A percentile compares a stretch with the other conserved stretches of the same genome.
phyloP scores from a whole-genome alignment of 2,888 invertebrate species.

The Synergus gifuensis region DNA sequence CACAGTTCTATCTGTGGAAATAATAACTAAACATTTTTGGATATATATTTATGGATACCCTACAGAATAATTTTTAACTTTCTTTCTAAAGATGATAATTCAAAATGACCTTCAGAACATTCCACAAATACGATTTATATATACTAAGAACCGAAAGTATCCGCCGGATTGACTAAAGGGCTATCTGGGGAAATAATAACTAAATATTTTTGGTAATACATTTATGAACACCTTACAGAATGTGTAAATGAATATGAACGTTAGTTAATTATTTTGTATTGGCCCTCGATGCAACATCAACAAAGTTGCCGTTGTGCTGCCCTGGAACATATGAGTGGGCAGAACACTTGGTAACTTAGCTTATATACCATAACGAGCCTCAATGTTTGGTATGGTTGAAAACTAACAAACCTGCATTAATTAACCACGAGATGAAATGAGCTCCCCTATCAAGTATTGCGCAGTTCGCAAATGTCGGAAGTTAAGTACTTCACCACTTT shows the following conservation, averaged over 20 bases:
- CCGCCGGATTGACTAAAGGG: no score
- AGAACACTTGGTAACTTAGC: conserved; percentile 23
- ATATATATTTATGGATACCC: no score
- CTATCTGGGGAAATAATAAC: no score
- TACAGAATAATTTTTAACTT: no score
- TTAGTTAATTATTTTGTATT: background rate
- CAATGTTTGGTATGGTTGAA: conserved; percentile 49
- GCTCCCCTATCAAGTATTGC: conserved; percentile 29
- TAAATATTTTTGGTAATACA: no score
- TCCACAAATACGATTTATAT: no score
- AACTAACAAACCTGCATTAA: conserved; percentile 68
- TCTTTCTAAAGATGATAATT: no score
- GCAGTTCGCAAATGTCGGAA: background rate
- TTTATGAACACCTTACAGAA: no score
- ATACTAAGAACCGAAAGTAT: no score
- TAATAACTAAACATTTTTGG: no score
- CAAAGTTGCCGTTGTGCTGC: conserved; percentile 41
- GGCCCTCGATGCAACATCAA: background rate
- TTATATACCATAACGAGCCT: conserved; percentile 42
- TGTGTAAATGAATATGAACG: background rate
- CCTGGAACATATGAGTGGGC: background rate
- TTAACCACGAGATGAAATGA: conserved; percentile 59
- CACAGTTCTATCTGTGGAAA: no score
- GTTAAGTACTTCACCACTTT: background rate
- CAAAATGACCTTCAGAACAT: no score